A percentile compares a stretch with the other conserved stretches of the same genome.
phyloP scores from a whole-genome alignment of 2,888 invertebrate species.

The Limnephilus marmoratus region DNA sequence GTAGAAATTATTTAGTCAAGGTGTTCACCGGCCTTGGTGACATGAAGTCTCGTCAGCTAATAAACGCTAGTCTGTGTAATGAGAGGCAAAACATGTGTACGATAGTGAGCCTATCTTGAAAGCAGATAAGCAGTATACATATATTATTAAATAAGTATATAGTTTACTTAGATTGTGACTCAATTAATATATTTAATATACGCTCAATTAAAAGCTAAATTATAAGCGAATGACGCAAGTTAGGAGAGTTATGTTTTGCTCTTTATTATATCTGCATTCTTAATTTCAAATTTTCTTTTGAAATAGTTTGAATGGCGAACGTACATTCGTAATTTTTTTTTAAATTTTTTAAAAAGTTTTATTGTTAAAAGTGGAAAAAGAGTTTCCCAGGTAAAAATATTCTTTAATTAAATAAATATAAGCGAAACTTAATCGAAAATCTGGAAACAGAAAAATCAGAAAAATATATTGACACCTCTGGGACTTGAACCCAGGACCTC shows the following conservation, averaged over 20 bases:
- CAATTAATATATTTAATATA: neutral
- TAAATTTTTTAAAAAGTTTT: no score
- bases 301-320: neutral
- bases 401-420: no score
- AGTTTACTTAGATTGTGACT: neutral
- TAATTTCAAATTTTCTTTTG: neutral
- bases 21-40: neutral
- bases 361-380: no score
- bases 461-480: no score
- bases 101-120: neutral
- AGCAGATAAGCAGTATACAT: neutral
- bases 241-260: neutral
- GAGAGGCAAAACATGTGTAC: constrained; percentile 2
- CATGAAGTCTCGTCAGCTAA: neutral
- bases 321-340: no score
- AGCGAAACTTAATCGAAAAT: no score
- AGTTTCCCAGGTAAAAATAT: neutral
- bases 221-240: neutral
- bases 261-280: neutral
- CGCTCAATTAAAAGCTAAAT: neutral
- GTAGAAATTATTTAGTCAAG: neutral
- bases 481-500: no score
- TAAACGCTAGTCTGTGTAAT: neutral
- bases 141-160: neutral
- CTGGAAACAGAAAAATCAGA: no score